phyloP scores from a whole-genome alignment of 2,888 invertebrate genomes.

The Oscheius onirici region DNA sequence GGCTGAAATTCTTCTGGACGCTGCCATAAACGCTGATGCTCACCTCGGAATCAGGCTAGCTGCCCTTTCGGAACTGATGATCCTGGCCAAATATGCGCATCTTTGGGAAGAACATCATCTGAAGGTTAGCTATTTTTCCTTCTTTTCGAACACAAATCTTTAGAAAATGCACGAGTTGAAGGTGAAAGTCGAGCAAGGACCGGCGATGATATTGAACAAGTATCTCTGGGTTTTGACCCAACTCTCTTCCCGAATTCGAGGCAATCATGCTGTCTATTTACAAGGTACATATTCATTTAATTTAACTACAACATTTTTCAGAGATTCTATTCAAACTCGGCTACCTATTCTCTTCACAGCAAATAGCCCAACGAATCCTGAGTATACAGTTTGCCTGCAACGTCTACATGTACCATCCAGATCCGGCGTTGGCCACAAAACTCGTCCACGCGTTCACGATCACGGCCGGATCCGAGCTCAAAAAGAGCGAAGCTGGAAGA shows the following conservation, averaged over 20 bases:
- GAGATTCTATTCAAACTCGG: conserved; percentile 2
- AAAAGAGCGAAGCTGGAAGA: not conserved
- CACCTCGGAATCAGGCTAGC: conserved; percentile 13
- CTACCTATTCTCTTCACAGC: conserved; percentile 5
- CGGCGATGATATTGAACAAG: not conserved
- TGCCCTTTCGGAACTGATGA: conserved; percentile 35
- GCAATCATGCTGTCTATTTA: not conserved
- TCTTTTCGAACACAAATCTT: not conserved
- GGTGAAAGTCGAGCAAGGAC: conserved; percentile 1
- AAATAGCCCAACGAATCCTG: not conserved
- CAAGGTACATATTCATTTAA: not conserved
- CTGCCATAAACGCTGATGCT: conserved; percentile 5
- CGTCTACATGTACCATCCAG: conserved; percentile 12
- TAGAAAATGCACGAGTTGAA: conserved; percentile 18
- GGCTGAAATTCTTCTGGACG: conserved; percentile 15
- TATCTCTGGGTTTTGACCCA: conserved; percentile 15
- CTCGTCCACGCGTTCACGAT: conserved; percentile 8
- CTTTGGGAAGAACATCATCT: conserved; percentile 55
- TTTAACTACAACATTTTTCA: not conserved
- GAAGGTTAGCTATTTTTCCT: conserved; percentile 22
- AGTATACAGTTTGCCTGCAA: conserved; percentile 24
- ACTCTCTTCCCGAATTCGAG: conserved; percentile 8
- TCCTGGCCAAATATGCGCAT: conserved; percentile 46
- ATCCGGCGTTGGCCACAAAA: not conserved
- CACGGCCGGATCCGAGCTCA: not conserved